These are phyloP conservation scores for Sepioteuthis lessoniana DNA, from an alignment of 2,888 invertebrate species.

Conservation along the genomic window DNA sequence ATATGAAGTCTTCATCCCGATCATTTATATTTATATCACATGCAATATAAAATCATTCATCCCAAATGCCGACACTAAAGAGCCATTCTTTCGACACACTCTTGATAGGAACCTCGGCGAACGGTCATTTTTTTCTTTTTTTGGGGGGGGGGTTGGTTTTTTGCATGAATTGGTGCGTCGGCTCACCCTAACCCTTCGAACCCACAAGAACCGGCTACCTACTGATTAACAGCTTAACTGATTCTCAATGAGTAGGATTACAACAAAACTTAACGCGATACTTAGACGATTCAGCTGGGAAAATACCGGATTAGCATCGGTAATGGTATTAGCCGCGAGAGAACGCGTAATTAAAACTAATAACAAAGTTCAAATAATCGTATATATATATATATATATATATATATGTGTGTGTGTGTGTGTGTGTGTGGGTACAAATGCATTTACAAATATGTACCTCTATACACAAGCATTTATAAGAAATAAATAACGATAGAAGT, in stretches of 20 bases:
- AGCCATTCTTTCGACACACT: no score
- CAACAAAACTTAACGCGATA: background rate
- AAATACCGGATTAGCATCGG: background rate
- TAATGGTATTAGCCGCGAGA: background rate
- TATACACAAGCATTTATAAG: no score
- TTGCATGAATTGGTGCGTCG: background rate
- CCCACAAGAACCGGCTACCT: background rate
- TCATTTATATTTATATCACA: no score
- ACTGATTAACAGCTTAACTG: background rate
- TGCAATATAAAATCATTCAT: no score
- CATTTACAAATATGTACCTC: no score
- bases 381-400: no score
- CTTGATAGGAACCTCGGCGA: no score
- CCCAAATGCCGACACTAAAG: no score
- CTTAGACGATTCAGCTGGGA: slow-evolving; percentile 33
- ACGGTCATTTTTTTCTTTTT: background rate
- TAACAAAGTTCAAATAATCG: slow-evolving; percentile 9
- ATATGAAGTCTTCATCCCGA: no score
- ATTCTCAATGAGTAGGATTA: background rate
- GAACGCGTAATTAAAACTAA: slow-evolving; percentile 23
- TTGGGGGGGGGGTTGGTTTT: background rate
- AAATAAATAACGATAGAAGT: no score
- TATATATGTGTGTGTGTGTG: no score
- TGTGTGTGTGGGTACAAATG: no score
- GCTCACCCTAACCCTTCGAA: background rate